Base-by-base conservation (phyloP, 2,888 invertebrate genomes). In the Rutpela maculata region DNA sequence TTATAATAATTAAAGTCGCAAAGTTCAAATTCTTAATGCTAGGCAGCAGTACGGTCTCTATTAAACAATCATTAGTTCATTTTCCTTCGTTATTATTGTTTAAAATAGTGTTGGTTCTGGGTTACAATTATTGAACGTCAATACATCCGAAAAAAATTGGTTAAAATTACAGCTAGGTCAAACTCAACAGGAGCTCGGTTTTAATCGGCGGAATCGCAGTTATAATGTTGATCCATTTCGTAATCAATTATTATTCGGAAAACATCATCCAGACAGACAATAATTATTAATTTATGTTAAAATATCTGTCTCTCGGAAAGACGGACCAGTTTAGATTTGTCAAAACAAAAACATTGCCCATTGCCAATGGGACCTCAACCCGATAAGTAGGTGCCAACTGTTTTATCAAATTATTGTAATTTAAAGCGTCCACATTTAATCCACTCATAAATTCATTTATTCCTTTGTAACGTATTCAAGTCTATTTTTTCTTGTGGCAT, bases 1-100 rank as follows among this genome's bases (percentile, higher is more conserved):
- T 56, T 68, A 50, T 56, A 68, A 71, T 77, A 76, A 78, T 77
- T 72, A 69, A 71, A 72, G 77, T 81, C 75, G 74, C 81, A 81
- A 74, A 81, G 81, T 81, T 81, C 81, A 79, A 75, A 80, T 78
- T 77, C 78, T 75, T 59, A 65, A 15, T 62, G 55, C 62, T 63
- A 63, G 72, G 55, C 72, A 63, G 72, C 72, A 19, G 72, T 72
- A 38, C 55, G 31, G 55, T 50, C 43, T 19, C 50, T 62, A 70
- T 35, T 35, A 70, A 31, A 57, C 22, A 62, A 63, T 55, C 12
- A 60, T 68, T 68, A 56, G 10, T 72, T 72, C 17, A 31, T 72
- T 72, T 63, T 63, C 63, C 5, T 55, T 72, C 12, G 19, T 19
- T 12, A 50, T 69, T 35, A 19, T 60, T 59, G 38, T 26, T 70